Evolutionary conservation across 1,140 invertebrate genomes (phyloP).

Genomic region (Hermetia illucens): DNA sequence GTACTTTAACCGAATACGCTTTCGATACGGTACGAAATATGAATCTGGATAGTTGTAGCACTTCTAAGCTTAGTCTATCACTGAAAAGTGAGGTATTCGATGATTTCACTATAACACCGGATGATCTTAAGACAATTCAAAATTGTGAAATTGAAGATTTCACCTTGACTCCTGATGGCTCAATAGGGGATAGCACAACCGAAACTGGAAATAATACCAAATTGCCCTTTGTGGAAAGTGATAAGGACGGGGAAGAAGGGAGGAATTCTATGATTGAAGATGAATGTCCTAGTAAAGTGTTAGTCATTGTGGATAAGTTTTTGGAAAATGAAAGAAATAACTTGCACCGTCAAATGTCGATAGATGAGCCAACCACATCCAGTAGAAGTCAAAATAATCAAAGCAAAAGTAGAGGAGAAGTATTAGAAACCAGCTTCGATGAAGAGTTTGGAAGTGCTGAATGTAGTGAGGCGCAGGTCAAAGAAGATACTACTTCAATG

Average conservation of each 20-base stretch:
- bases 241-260: no score
- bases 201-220: neutral
- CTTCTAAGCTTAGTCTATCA: slow-evolving; percentile 7
- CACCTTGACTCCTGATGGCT: slow-evolving; percentile 7
- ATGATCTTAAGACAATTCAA: slow-evolving; percentile 1
- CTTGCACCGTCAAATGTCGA: no score
- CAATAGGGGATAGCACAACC: neutral
- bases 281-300: slow-evolving; percentile 1
- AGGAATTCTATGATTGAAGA: neutral
- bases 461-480: no score
- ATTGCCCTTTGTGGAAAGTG: neutral
- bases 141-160: slow-evolving; percentile 8
- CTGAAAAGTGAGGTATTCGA: slow-evolving; percentile 8
- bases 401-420: no score
- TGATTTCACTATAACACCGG: slow-evolving; percentile 7
- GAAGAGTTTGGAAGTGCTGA: no score
- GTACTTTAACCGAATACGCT: slow-evolving; percentile 6
- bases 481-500: no score
- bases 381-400: no score
- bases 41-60: slow-evolving; percentile 6
- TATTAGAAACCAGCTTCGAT: no score
- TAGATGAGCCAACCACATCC: no score
- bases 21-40: slow-evolving; percentile 7
- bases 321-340: slow-evolving; percentile 2
- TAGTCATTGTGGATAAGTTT: slow-evolving; percentile 5